Conservation (phyloP, 1,140 invertebrate genomes). For the Onthophagus taurus region DNA sequence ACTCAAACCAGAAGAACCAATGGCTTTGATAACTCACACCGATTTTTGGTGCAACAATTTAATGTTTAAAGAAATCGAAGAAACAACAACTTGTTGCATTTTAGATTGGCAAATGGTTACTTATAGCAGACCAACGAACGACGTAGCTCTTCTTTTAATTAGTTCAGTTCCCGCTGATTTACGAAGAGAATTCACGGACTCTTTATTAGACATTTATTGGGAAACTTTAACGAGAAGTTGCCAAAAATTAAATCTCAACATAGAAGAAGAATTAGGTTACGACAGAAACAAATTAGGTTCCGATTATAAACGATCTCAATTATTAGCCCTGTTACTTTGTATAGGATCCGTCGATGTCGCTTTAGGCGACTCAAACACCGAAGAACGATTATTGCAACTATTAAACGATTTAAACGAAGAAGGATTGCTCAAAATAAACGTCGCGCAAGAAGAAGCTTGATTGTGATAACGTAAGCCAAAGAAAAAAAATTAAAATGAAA, state of each 20-base stretch:
- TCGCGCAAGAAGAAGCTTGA: constrained; percentile 10
- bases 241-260: constrained; percentile 46
- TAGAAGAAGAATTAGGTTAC: constrained; percentile 48
- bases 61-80: constrained; percentile 48
- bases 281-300: constrained; percentile 44
- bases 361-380: constrained; percentile 55
- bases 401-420: constrained; percentile 51
- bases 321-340: constrained; percentile 63
- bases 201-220: constrained; percentile 61
- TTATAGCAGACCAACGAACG: constrained; percentile 65
- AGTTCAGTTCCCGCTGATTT: constrained; percentile 64
- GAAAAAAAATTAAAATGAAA: no score
- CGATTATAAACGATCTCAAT: constrained; percentile 61
- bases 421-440: constrained; percentile 38
- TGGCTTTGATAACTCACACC: constrained; percentile 64
- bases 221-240: constrained; percentile 47
- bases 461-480: constrained; percentile 1
- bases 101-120: constrained; percentile 81
- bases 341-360: constrained; percentile 72
- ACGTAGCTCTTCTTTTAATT: constrained; percentile 66
- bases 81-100: constrained; percentile 47
- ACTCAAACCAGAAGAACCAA: constrained; percentile 53
- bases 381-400: constrained; percentile 51
- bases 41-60: constrained; percentile 79
- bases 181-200: constrained; percentile 48